Base-by-base conservation (phyloP, 2,113 vertebrate species). In the Corvus hawaiiensis region DNA sequence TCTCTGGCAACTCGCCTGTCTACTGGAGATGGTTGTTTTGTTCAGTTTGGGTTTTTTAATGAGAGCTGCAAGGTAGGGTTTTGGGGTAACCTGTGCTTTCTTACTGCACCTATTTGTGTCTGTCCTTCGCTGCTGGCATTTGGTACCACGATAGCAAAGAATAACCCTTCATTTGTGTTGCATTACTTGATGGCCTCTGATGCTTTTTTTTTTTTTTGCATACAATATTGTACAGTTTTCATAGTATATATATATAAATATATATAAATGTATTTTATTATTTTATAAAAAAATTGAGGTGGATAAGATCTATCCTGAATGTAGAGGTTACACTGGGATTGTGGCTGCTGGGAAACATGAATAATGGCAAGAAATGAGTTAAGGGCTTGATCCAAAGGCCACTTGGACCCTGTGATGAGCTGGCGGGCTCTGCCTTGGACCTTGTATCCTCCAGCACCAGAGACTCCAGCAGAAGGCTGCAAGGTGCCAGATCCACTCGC, bases 261-360 rank as follows among this genome's bases (percentile, higher is more conserved):
- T 84, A 95, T 89, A 93, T 11, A 95, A 73, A 95, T 76, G 93
- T 95, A 94, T 94, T 96, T 95, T 94, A 94, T 92, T 95, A 89
- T 95, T 96, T 94, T 97, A 84, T 93, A 39, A 87, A 89, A 80
- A 87, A 84, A 39, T 5, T 2, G 72, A 90, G 62, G 39, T 67
- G 75, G 67, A 66, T 66, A 59, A 93, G 82, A n/a, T 52, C 51
- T 89, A 2, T 78, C 35, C 58, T 64, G 54, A 85, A 58, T 14
- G 51, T 66, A 43, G 63, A 94, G 49, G 74, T 61, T 43, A 20
- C 55, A 7, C 10, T 23, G 35, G 51, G 48, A 78, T 39, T 39
- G n/a, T 32, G 39, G n/a, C 72, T 90, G 55, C 68, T 85, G 59
- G 58, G 48, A 86, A 80, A 46, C 20, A 7, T 5, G 3, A 74